Percentiles rank a stretch among this genome's conserved stretches.
These are phyloP conservation scores for Remorina albescens DNA, from an alignment of 2,797 vertebrate genomes.

Conservation along the genomic window DNA sequence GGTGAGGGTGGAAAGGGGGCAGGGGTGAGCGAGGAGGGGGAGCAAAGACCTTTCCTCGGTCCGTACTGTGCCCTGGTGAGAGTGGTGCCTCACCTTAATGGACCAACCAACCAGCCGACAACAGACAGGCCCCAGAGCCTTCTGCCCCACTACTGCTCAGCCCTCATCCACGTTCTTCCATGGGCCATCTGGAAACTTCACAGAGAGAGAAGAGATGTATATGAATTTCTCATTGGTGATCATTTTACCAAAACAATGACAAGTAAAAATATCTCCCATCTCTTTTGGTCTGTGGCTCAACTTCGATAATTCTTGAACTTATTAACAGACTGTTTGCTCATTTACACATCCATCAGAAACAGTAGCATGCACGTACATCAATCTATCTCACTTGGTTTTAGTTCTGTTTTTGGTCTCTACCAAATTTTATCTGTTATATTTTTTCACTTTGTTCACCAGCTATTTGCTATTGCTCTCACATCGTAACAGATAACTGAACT, in stretches of 20 bases:
- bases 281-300: not conserved
- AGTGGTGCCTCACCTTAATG: conserved; percentile 70
- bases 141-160: conserved; percentile 80
- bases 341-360: conserved; percentile 3
- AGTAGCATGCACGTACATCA: not conserved
- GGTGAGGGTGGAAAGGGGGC: conserved; percentile 76
- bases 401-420: conserved; percentile 9
- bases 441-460: not conserved
- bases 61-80: conserved; percentile 74
- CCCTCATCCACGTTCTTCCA: conserved; percentile 83
- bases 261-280: not conserved
- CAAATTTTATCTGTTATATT: conserved; percentile 3
- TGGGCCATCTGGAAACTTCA: conserved; percentile 79
- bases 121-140: conserved; percentile 82
- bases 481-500: too few relatives aligned
- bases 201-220: conserved; percentile 64
- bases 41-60: conserved; percentile 60
- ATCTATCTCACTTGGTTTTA: not conserved
- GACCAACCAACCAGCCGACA: conserved; percentile 72
- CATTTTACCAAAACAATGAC: conserved; percentile 8
- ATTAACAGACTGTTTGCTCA: not conserved
- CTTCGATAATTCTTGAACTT: not conserved
- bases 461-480: conserved; percentile 3
- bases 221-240: conserved; percentile 40
- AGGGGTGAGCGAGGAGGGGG: conserved; percentile 69